phyloP scores from a whole-genome alignment of 2,888 invertebrate species.

The Mechanitis mazaeus region DNA sequence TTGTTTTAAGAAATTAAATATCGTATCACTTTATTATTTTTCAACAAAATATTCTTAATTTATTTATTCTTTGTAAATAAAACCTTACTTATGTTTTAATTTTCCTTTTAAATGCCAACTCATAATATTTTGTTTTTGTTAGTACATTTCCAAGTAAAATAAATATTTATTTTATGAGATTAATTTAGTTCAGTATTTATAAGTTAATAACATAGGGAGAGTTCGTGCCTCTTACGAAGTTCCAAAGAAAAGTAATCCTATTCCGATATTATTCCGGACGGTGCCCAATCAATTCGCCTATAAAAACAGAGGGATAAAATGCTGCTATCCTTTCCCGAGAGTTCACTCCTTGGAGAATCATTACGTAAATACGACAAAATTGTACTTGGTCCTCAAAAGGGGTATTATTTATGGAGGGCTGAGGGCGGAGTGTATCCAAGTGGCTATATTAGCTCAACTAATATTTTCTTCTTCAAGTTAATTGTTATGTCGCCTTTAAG shows the following conservation, averaged over 20 bases:
- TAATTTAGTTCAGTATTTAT: constrained; percentile 19
- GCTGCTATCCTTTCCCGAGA: constrained; percentile 44
- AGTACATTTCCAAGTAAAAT: too few species aligned
- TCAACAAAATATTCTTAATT: too few species aligned
- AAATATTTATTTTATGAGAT: neutral
- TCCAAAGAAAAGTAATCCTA: constrained; percentile 62
- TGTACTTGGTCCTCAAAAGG: constrained; percentile 57
- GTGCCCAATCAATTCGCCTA: constrained; percentile 67
- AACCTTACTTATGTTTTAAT: too few species aligned
- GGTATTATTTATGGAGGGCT: constrained; percentile 70
- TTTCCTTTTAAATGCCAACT: too few species aligned
- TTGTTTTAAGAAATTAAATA: constrained; percentile 14
- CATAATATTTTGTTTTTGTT: too few species aligned
- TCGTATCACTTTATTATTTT: constrained; percentile 41
- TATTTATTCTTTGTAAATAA: constrained; percentile 30
- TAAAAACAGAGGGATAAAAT: constrained; percentile 60
- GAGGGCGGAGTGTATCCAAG: constrained; percentile 66
- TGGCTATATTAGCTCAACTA: constrained; percentile 71
- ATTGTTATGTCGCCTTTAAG: constrained; percentile 74
- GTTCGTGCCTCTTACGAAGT: constrained; percentile 28
- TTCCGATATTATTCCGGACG: constrained; percentile 59
- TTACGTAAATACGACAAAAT: constrained; percentile 70
- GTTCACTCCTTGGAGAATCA: constrained; percentile 57
- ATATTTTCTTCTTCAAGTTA: constrained; percentile 73
- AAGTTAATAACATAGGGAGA: constrained; percentile 20